Evolutionary conservation across 30 jellyfish, hydroid and myxozoan species (phyloP).

Genomic region (Aurelia coerulea): DNA sequence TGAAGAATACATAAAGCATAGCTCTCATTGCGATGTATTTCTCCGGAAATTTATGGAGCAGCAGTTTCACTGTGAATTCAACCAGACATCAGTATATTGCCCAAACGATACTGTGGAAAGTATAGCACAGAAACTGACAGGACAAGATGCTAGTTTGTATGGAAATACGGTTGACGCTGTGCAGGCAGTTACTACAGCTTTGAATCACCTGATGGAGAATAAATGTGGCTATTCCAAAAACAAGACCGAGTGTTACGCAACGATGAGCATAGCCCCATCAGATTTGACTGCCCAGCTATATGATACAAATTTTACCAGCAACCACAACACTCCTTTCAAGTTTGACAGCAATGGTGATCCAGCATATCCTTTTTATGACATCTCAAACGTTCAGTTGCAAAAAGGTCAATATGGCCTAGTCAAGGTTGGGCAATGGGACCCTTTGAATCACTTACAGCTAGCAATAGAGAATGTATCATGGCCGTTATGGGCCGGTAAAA

Average conservation of each 20-base stretch:
- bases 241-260: conserved; percentile 10
- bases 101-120: conserved; percentile 23
- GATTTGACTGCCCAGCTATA: conserved; percentile 41
- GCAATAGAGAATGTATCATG: conserved; percentile 32
- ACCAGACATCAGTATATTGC: conserved; percentile 21
- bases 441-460: not conserved
- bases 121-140: conserved; percentile 24
- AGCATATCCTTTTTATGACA: conserved; percentile 45
- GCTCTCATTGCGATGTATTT: conserved; percentile 74
- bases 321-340: conserved; percentile 28
- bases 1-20: conserved; percentile 19
- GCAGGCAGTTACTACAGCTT: conserved; percentile 59
- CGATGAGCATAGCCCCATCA: conserved; percentile 4
- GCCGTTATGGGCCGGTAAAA: conserved; percentile 71
- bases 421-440: conserved; percentile 76
- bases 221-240: conserved; percentile 6
- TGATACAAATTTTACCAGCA: conserved; percentile 45
- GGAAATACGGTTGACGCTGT: conserved; percentile 66
- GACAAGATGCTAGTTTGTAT: conserved; percentile 13
- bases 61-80: conserved; percentile 52
- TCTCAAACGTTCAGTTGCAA: conserved; percentile 59
- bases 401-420: conserved; percentile 26
- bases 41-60: conserved; percentile 61
- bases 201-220: not conserved
- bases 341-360: conserved; percentile 81